These are phyloP conservation scores for Drosophila lutescens DNA, from an alignment of 2,888 invertebrate genomes.

Conservation along the genomic window DNA sequence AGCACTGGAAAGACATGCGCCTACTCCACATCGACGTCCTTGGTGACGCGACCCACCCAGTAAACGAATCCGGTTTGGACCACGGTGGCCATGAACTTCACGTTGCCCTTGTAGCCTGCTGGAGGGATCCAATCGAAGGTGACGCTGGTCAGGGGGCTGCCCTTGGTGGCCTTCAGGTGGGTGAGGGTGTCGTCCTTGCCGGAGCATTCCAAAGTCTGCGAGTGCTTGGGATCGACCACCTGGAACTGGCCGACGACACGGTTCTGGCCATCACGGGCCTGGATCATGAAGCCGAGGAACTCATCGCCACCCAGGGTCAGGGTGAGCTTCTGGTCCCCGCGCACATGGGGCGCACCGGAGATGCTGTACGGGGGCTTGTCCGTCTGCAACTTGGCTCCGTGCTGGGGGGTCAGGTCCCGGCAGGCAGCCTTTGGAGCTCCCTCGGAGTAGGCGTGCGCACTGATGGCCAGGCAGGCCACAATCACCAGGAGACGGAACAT, in stretches of 20 bases:
- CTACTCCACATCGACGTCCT: slow-evolving; percentile 86
- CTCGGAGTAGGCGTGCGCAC: slow-evolving; percentile 85
- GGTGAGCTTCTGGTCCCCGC: slow-evolving; percentile 83
- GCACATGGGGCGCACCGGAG: slow-evolving; percentile 83
- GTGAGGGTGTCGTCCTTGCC: slow-evolving; percentile 87
- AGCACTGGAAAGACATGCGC: slow-evolving; percentile 27
- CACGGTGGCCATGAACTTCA: slow-evolving; percentile 89
- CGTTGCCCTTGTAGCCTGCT: slow-evolving; percentile 86
- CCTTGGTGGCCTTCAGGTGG: slow-evolving; percentile 87
- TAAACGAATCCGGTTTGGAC: slow-evolving; percentile 89
- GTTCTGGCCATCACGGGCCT: slow-evolving; percentile 87
- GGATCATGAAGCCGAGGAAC: slow-evolving; percentile 88
- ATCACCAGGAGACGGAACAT: slow-evolving; percentile 79
- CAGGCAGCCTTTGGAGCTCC: slow-evolving; percentile 89
- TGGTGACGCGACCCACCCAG: slow-evolving; percentile 89
- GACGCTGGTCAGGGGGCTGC: slow-evolving; percentile 85
- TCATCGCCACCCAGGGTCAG: slow-evolving; percentile 85
- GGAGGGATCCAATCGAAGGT: slow-evolving; percentile 88
- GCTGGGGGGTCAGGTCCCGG: slow-evolving; percentile 88
- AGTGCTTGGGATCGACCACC: slow-evolving; percentile 84
- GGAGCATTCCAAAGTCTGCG: slow-evolving; percentile 82
- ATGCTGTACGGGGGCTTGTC: slow-evolving; percentile 86
- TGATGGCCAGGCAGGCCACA: slow-evolving; percentile 69
- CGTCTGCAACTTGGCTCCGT: slow-evolving; percentile 87
- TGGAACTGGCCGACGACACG: slow-evolving; percentile 88